Percentiles rank a stretch among this genome's conserved stretches.
These are phyloP conservation scores for Euthynnus affinis DNA, from an alignment of 2,797 vertebrate genomes.

Conservation along the genomic window DNA sequence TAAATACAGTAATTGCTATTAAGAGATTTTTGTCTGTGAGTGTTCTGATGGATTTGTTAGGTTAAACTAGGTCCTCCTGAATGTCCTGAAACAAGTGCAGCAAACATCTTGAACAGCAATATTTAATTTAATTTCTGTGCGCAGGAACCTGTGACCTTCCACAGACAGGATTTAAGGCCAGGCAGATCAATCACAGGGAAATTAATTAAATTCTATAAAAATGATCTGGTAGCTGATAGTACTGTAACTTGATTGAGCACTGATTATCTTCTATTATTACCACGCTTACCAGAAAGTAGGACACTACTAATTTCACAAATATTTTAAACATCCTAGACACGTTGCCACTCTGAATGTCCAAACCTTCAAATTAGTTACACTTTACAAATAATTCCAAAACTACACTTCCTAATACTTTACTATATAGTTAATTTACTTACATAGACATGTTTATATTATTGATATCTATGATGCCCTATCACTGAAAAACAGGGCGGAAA, in stretches of 20 bases:
- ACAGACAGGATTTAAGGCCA: background rate
- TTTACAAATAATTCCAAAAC: background rate
- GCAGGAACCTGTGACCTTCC: slow-evolving; percentile 10
- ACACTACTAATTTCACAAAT: slow-evolving; percentile 15
- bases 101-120: background rate
- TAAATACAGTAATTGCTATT: background rate
- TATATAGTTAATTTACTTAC: background rate
- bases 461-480: background rate
- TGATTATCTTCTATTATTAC: slow-evolving; percentile 18
- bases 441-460: background rate
- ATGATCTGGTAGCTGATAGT: background rate
- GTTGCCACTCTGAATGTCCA: background rate
- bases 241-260: background rate
- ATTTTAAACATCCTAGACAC: background rate
- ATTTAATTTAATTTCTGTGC: background rate
- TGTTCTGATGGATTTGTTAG: background rate
- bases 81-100: background rate
- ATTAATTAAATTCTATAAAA: background rate
- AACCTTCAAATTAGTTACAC: background rate
- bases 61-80: background rate
- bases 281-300: background rate
- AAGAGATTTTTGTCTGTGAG: too few species aligned
- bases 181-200: background rate
- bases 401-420: too few species aligned
- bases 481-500: background rate